These are phyloP conservation scores for Ivindomyrus marchei DNA, from an alignment of 2,113 vertebrate species.

Conservation along the genomic window DNA sequence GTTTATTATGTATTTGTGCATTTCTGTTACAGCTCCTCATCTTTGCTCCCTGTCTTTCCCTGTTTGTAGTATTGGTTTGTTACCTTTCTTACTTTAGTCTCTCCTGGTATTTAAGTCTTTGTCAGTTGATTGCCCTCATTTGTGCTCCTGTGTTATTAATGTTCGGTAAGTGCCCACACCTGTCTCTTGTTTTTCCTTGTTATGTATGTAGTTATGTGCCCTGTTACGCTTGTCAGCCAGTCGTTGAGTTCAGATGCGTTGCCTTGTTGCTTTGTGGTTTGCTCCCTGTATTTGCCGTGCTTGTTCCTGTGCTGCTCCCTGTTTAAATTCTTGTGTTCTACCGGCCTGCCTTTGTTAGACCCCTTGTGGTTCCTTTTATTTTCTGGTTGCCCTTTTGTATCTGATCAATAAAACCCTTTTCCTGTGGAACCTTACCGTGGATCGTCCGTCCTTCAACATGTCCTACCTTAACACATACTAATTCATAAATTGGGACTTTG, in stretches of 20 bases:
- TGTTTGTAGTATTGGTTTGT: not conserved
- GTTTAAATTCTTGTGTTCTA: not conserved
- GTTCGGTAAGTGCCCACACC: not conserved
- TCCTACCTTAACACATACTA: not conserved
- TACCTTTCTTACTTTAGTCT: not conserved
- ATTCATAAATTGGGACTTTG: not conserved
- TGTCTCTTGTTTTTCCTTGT: not conserved
- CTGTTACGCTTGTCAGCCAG: not conserved
- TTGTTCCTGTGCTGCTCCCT: not conserved
- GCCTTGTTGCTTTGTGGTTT: not conserved
- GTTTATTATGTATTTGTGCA: not conserved
- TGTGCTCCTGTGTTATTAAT: not conserved
- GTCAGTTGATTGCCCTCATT: not conserved
- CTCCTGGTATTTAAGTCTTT: not conserved
- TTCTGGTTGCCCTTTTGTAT: not conserved
- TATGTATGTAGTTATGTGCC: not conserved
- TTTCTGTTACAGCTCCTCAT: not conserved
- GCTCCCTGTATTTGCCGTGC: not conserved
- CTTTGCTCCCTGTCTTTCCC: not conserved
- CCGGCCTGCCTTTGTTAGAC: not conserved
- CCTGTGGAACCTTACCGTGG: not conserved
- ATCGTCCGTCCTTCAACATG: not conserved
- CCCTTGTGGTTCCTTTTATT: not conserved
- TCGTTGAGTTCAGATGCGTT: not conserved
- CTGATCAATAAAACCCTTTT: not conserved